Conservation (phyloP, 2,797 vertebrate genomes). For the Alca torda region DNA sequence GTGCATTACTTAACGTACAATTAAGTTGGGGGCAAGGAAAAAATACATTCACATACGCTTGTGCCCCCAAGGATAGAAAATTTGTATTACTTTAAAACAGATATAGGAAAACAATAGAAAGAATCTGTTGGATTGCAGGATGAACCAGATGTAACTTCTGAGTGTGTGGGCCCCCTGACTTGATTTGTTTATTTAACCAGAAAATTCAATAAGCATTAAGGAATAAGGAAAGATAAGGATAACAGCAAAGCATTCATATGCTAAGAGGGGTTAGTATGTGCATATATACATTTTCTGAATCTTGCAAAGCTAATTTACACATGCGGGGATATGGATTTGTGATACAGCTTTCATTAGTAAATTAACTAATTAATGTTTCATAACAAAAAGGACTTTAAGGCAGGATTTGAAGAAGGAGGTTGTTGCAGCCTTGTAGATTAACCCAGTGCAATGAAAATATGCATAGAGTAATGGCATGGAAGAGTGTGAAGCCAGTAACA, state of each 20-base stretch:
- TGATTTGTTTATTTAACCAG: not conserved
- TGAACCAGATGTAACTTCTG: not conserved
- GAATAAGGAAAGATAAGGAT: not conserved
- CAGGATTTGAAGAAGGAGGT: not conserved
- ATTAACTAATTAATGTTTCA: not conserved
- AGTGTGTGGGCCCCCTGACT: not conserved
- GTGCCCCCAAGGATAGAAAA: not conserved
- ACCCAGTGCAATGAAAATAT: not conserved
- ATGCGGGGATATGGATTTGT: not conserved
- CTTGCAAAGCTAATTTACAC: not conserved
- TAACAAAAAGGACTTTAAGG: not conserved
- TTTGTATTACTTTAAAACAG: not conserved
- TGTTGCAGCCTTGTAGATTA: not conserved
- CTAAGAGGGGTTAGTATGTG: not conserved
- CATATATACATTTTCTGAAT: not conserved
- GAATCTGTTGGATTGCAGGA: not conserved
- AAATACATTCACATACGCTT: not conserved
- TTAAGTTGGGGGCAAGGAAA: not conserved
- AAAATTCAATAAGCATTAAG: not conserved
- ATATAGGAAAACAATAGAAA: not conserved
- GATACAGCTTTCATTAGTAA: not conserved
- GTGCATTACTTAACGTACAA: not conserved
- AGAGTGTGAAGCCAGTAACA: not conserved
- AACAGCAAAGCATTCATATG: not conserved
- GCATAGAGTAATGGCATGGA: not conserved